Percentiles rank a stretch among this genome's conserved stretches.
These are phyloP conservation scores for Oceanites oceanicus DNA, from an alignment of 2,113 vertebrate genomes.

Conservation along the genomic window DNA sequence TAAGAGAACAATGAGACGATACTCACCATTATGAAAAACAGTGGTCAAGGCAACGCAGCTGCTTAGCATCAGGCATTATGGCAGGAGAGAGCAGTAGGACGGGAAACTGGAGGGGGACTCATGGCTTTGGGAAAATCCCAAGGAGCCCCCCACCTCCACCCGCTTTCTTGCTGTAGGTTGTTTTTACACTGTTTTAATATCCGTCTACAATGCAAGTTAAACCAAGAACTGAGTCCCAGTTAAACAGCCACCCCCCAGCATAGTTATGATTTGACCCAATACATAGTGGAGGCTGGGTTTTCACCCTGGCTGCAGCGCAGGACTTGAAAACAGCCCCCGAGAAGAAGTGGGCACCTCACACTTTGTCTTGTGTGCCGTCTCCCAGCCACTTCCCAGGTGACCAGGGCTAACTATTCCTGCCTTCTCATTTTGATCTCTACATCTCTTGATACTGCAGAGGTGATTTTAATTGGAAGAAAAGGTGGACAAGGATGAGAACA, in stretches of 20 bases:
- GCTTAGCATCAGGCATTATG: background rate
- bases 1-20: background rate
- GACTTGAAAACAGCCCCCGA: background rate
- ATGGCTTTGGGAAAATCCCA: background rate
- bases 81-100: background rate
- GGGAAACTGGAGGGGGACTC: background rate
- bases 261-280: background rate
- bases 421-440: background rate
- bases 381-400: background rate
- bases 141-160: background rate
- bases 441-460: background rate
- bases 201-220: background rate
- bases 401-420: background rate
- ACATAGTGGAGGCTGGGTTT: background rate
- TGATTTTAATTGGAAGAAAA: background rate
- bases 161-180: background rate
- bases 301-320: background rate
- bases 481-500: background rate
- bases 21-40: background rate
- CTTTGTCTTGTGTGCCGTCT: background rate
- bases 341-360: background rate
- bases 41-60: constrained; percentile 2
- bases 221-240: background rate
- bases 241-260: background rate
- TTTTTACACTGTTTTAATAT: background rate